Conservation (phyloP, 1,140 invertebrate genomes). For the Panagrolaimus sp. region DNA sequence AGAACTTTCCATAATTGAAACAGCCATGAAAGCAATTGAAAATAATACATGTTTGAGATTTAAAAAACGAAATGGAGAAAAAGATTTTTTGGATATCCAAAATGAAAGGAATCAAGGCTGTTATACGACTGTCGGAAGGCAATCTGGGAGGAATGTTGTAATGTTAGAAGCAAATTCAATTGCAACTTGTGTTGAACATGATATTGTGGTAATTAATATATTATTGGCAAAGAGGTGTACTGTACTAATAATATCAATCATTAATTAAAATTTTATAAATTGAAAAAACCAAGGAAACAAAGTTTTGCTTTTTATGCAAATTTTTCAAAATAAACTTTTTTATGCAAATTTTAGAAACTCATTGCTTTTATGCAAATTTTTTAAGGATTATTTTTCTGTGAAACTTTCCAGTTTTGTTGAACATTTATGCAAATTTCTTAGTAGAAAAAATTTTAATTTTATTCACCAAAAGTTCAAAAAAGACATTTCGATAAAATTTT, state of each 20-base stretch:
- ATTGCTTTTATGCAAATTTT: too few species aligned
- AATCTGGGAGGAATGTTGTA: constrained; percentile 25
- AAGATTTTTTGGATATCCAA: constrained; percentile 25
- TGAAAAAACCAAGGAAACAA: too few species aligned
- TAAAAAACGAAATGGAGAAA: constrained; percentile 17
- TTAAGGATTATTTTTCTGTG: too few species aligned
- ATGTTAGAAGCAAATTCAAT: constrained; percentile 32
- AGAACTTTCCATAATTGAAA: constrained; percentile 22
- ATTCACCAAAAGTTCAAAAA: constrained; percentile 49
- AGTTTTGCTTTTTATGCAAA: too few species aligned
- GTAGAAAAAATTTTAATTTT: not conserved
- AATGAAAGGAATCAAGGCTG: constrained; percentile 30
- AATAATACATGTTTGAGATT: constrained; percentile 30
- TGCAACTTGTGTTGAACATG: constrained; percentile 39
- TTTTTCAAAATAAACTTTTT: too few species aligned
- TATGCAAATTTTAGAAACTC: too few species aligned
- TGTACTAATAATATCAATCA: too few species aligned
- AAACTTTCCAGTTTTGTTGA: too few species aligned
- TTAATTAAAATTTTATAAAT: too few species aligned
- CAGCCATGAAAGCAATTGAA: constrained; percentile 27
- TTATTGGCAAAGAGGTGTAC: too few species aligned
- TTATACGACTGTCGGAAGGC: constrained; percentile 28
- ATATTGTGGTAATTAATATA: constrained; percentile 22
- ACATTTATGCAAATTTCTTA: too few species aligned
- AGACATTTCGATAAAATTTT: constrained; percentile 17